These are phyloP conservation scores for Ophion obscuratus DNA, from an alignment of 2,888 invertebrate genomes.

Conservation along the genomic window DNA sequence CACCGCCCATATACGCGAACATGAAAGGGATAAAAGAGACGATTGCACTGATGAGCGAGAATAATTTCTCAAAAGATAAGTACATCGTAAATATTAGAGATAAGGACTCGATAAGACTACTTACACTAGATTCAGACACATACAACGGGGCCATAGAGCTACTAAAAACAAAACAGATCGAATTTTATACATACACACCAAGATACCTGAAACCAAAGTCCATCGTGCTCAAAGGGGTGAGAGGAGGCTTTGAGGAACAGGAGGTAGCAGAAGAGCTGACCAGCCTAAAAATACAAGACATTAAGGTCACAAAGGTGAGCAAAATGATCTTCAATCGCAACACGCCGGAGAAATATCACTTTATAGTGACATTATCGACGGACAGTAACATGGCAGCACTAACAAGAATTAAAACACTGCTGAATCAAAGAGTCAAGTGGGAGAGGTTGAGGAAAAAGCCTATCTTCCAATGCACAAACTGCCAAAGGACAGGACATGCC, in stretches of 20 bases:
- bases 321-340: slow-evolving; percentile 34
- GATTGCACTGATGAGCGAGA: too few species aligned
- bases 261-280: slow-evolving; percentile 10
- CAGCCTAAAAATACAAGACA: slow-evolving; percentile 1
- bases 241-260: background rate
- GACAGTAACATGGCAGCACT: background rate
- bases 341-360: slow-evolving; percentile 1
- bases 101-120: too few species aligned
- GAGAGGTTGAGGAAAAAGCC: slow-evolving; percentile 36
- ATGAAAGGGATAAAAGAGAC: too few species aligned
- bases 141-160: too few species aligned
- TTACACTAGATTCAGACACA: too few species aligned
- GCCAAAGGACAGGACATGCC: slow-evolving; percentile 55
- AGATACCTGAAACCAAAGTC: too few species aligned
- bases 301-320: slow-evolving; percentile 8
- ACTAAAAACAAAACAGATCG: too few species aligned
- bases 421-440: slow-evolving; percentile 16
- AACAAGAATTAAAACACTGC: background rate
- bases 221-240: too few species aligned
- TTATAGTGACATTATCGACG: background rate
- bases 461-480: slow-evolving; percentile 55
- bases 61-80: too few species aligned
- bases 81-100: too few species aligned
- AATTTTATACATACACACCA: too few species aligned
- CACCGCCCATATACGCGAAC: too few species aligned